These are phyloP conservation scores for Hypocryptadius cinnamomeus DNA, from an alignment of 2,113 vertebrate species.

Conservation along the genomic window DNA sequence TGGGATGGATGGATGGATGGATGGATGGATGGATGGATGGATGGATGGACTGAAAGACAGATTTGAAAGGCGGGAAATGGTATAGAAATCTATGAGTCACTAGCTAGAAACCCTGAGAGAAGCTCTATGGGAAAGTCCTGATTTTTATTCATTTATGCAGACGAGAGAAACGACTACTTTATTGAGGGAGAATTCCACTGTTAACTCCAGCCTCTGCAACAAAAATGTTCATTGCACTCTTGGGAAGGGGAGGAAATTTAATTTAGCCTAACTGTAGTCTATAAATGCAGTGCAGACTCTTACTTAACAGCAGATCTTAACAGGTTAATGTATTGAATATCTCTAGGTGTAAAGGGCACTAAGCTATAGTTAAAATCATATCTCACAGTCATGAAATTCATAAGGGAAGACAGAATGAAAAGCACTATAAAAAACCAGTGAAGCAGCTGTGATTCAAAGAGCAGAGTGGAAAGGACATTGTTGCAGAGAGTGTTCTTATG, in stretches of 20 bases:
- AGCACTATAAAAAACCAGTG: neutral
- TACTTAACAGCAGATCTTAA: neutral
- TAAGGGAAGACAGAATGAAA: neutral
- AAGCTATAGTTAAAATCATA: neutral
- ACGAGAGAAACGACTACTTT: neutral
- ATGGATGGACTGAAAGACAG: neutral
- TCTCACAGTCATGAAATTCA: neutral
- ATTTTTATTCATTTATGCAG: neutral
- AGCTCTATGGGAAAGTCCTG: neutral
- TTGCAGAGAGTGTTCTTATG: fast-evolving
- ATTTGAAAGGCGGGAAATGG: neutral
- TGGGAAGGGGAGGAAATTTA: neutral
- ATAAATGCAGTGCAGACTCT: neutral
- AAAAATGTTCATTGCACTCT: neutral
- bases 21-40: neutral
- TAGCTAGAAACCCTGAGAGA: neutral
- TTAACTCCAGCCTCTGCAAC: neutral
- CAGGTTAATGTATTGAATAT: neutral
- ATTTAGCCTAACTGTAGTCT: neutral
- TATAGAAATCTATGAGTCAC: neutral
- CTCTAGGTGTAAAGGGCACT: neutral
- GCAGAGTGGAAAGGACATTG: neutral
- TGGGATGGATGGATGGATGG: neutral
- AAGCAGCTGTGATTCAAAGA: neutral
- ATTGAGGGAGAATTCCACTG: neutral